phyloP scores from a whole-genome alignment of 2,797 vertebrate species.

The Florisuga fusca region DNA sequence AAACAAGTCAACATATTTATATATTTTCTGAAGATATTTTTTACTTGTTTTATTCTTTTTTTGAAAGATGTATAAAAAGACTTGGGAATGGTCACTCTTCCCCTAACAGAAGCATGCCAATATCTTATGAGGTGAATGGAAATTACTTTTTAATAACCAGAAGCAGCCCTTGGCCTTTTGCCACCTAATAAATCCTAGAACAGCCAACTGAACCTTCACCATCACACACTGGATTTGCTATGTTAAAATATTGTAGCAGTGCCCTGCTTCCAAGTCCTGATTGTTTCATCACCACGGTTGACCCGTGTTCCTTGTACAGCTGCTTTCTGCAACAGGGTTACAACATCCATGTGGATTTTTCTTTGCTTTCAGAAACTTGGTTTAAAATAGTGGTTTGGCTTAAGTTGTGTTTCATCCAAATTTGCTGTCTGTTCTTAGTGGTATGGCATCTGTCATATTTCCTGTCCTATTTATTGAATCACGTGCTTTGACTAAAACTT shows the following conservation, averaged over 20 bases:
- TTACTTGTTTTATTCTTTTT: neutral
- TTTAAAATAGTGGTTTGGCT: neutral
- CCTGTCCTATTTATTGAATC: neutral
- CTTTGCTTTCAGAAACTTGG: constrained; percentile 3
- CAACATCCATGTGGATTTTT: neutral
- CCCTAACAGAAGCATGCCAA: neutral
- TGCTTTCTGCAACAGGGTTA: constrained; percentile 23
- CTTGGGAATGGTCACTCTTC: neutral
- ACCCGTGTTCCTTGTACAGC: neutral
- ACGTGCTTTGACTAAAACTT: neutral
- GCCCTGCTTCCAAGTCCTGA: constrained; percentile 2
- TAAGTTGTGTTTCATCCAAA: neutral
- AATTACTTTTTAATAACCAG: neutral
- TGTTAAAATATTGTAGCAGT: neutral
- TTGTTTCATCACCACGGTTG: constrained; percentile 30
- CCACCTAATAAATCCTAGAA: constrained; percentile 17
- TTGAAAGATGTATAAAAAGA: neutral
- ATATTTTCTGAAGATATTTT: neutral
- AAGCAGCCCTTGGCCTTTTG: constrained; percentile 24
- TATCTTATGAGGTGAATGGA: neutral
- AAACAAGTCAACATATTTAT: neutral
- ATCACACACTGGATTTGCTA: neutral
- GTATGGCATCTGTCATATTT: neutral
- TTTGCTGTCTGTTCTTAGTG: neutral
- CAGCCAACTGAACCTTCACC: constrained; percentile 46